A percentile compares a stretch with the other conserved stretches of the same genome.
phyloP scores from a whole-genome alignment of 2,797 vertebrate species.

The Triplophysa bombifrons region DNA sequence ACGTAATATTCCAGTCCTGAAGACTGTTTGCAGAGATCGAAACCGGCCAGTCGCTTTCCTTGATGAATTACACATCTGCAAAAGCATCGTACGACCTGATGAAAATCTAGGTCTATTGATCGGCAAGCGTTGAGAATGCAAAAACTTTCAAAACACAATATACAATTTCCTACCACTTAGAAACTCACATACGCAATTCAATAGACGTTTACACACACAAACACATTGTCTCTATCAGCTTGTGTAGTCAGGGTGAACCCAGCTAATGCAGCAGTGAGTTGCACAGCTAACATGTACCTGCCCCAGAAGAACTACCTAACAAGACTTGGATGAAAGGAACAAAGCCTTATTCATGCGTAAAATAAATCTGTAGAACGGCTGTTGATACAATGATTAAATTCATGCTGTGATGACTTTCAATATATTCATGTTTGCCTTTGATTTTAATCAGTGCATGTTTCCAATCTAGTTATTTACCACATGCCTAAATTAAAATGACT shows the following conservation, averaged over 20 bases:
- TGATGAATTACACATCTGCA: constrained; percentile 41
- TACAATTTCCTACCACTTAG: constrained; percentile 21
- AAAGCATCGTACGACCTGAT: constrained; percentile 45
- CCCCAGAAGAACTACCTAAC: constrained; percentile 26
- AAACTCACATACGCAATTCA: background rate
- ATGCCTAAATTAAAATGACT: background rate
- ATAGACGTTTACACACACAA: background rate
- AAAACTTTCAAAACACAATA: constrained; percentile 30
- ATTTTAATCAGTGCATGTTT: constrained; percentile 31
- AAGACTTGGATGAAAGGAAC: constrained; percentile 22
- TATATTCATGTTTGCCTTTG: constrained; percentile 10
- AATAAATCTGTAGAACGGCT: constrained; percentile 17
- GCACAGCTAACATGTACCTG: constrained; percentile 12
- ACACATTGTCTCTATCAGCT: background rate
- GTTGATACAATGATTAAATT: constrained; percentile 33
- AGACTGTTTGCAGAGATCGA: constrained; percentile 40
- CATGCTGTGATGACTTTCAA: constrained; percentile 28
- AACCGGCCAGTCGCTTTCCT: constrained; percentile 29
- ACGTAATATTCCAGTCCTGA: constrained; percentile 39
- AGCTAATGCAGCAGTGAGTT: constrained; percentile 16
- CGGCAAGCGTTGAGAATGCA: constrained; percentile 36
- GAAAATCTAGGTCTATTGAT: constrained; percentile 52
- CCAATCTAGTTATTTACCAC: background rate
- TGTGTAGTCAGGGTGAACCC: constrained; percentile 17
- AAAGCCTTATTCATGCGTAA: constrained; percentile 14